Percentiles rank a stretch among this genome's conserved stretches.
These are phyloP conservation scores for Drosophila setifemur DNA, from an alignment of 1,140 invertebrate species.

Conservation along the genomic window DNA sequence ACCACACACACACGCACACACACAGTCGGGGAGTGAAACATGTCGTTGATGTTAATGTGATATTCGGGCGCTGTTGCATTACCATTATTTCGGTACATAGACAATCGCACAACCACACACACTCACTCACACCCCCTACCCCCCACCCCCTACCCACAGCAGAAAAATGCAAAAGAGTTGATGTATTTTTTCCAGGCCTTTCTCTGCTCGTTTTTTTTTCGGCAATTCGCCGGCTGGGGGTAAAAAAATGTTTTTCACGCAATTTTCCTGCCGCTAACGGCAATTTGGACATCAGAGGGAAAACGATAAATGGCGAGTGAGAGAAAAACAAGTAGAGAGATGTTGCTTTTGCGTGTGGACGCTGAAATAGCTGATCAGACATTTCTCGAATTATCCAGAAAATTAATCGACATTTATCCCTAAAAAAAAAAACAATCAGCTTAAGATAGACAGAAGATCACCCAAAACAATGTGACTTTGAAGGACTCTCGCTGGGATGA, in stretches of 20 bases:
- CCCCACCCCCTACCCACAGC: not conserved
- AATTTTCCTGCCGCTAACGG: conserved; percentile 27
- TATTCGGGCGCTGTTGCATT: conserved; percentile 51
- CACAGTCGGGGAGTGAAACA: conserved; percentile 2
- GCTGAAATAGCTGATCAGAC: too few relatives aligned
- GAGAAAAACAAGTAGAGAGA: not conserved
- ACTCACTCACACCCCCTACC: not conserved
- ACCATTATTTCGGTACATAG: conserved; percentile 29
- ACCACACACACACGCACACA: not conserved
- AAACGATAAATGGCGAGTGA: too few relatives aligned
- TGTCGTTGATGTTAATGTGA: conserved; percentile 61
- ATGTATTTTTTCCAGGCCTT: not conserved
- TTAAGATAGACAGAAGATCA: too few relatives aligned
- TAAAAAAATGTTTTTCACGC: conserved; percentile 41
- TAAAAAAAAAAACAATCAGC: too few relatives aligned
- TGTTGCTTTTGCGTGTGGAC: not conserved
- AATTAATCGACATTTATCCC: too few relatives aligned
- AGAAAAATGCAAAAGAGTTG: too few relatives aligned
- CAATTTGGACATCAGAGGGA: conserved; percentile 14
- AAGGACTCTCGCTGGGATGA: too few relatives aligned
- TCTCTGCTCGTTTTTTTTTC: conserved; percentile 6
- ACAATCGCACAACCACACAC: not conserved
- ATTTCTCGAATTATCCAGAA: too few relatives aligned
- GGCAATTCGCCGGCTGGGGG: not conserved
- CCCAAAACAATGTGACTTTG: too few relatives aligned